A percentile compares a stretch with the other conserved stretches of the same genome.
These are phyloP conservation scores for Acyrthosiphon pisum DNA, from an alignment of 1,140 invertebrate species.

Conservation along the genomic window DNA sequence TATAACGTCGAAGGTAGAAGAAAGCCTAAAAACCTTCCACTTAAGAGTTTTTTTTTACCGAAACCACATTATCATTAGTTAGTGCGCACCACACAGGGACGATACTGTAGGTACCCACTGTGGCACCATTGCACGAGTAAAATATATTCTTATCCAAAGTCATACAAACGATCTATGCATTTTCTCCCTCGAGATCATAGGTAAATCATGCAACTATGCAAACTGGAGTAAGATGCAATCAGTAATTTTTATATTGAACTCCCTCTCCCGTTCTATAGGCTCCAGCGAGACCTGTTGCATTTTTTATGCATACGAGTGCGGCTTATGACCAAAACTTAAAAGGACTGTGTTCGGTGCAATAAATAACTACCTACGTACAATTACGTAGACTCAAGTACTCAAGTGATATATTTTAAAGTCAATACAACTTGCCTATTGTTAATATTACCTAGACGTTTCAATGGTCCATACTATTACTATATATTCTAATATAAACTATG, in stretches of 20 bases:
- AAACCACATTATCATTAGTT: background rate
- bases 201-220: background rate
- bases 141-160: background rate
- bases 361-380: no score
- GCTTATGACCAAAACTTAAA: background rate
- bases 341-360: background rate
- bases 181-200: background rate
- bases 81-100: background rate
- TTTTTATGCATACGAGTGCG: background rate
- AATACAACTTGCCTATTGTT: background rate
- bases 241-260: background rate
- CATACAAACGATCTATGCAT: background rate
- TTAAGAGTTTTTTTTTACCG: background rate
- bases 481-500: no score
- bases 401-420: background rate
- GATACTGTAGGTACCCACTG: background rate
- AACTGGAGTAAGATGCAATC: background rate
- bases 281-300: background rate
- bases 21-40: background rate
- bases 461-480: no score
- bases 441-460: background rate
- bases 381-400: background rate
- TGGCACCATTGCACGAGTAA: background rate
- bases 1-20: background rate
- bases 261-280: background rate